Percentiles rank a stretch among this genome's conserved stretches.
Evolutionary conservation across 2,113 vertebrate genomes (phyloP).

Genomic region (Alaudala cheleensis): DNA sequence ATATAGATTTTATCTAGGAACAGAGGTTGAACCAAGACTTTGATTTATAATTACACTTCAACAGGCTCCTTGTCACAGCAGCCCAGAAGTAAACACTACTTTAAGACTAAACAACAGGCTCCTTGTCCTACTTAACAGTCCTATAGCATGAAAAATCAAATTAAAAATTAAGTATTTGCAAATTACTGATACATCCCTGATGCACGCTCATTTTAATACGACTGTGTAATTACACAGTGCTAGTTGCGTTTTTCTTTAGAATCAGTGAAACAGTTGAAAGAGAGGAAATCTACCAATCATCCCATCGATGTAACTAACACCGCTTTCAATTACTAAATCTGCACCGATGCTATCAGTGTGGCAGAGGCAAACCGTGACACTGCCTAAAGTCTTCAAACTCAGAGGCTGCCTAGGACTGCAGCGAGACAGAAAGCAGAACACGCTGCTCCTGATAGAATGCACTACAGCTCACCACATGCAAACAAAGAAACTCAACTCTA

Average conservation of each 20-base stretch:
- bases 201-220: background rate
- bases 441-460: background rate
- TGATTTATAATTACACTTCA: conserved; percentile 57
- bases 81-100: background rate
- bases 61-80: conserved; percentile 51
- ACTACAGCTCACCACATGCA: background rate
- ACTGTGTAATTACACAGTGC: background rate
- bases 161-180: background rate
- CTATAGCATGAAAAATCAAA: background rate
- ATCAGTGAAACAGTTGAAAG: background rate
- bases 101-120: background rate
- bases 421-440: background rate
- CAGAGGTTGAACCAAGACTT: conserved; percentile 13
- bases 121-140: background rate
- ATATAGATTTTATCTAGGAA: conserved; percentile 53
- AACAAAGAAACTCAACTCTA: conserved; percentile 4
- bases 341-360: background rate
- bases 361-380: background rate
- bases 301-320: background rate
- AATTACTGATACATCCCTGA: background rate
- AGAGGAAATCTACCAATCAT: background rate
- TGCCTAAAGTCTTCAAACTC: background rate
- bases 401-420: background rate
- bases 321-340: background rate
- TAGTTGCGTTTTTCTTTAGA: background rate